Percentiles rank a stretch among this genome's conserved stretches.
Conservation (phyloP, 2,113 vertebrate genomes). For the Fulmarus glacialis region DNA sequence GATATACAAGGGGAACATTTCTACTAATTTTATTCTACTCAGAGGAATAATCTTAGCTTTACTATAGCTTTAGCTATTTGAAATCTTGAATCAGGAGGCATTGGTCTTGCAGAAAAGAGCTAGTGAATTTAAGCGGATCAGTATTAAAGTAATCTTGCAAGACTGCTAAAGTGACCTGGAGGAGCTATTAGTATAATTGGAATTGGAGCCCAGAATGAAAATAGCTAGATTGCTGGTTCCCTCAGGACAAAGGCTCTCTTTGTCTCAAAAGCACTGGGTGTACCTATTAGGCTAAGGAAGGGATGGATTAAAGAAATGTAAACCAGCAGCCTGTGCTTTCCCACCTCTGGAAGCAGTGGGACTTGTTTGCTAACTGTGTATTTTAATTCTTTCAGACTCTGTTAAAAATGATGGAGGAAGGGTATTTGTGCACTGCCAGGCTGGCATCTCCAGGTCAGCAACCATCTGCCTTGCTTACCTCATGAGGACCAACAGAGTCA, state of each 20-base stretch:
- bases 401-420: slow-evolving; percentile 91
- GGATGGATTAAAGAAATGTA: not conserved
- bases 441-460: slow-evolving; percentile 95
- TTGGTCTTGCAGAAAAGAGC: not conserved
- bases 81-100: not conserved
- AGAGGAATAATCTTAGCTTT: not conserved
- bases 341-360: not conserved
- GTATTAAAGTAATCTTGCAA: slow-evolving; percentile 32
- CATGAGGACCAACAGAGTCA: slow-evolving; percentile 97
- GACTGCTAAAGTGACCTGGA: slow-evolving; percentile 42
- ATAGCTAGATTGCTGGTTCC: not conserved
- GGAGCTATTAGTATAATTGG: slow-evolving; percentile 31
- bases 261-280: not conserved
- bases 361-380: slow-evolving; percentile 38
- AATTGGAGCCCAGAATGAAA: slow-evolving; percentile 6
- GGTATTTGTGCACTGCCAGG: slow-evolving; percentile 97
- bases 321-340: not conserved
- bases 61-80: not conserved
- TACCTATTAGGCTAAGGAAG: not conserved
- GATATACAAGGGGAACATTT: rapidly evolving
- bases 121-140: slow-evolving; percentile 35
- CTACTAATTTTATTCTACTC: not conserved
- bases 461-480: slow-evolving; percentile 98
- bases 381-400: slow-evolving; percentile 83
- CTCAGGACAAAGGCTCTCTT: slow-evolving; percentile 28